A percentile compares a stretch with the other conserved stretches of the same genome.
Evolutionary conservation across 2,888 invertebrate genomes (phyloP).

Genomic region (Aspidiotus destructor): DNA sequence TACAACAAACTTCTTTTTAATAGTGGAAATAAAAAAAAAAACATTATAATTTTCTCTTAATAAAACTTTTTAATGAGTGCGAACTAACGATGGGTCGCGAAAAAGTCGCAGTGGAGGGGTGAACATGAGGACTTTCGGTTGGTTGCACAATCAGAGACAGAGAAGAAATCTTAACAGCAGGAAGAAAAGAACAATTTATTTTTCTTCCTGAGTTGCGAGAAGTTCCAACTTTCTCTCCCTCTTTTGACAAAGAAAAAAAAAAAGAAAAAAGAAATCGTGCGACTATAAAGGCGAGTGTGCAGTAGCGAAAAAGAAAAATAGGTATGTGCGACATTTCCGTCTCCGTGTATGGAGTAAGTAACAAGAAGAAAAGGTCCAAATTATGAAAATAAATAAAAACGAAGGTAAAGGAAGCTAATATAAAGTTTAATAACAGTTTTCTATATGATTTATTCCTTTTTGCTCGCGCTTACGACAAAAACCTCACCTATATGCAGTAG

Average conservation of each 20-base stretch:
- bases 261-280: background rate
- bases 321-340: too few relatives aligned
- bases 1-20: constrained; percentile 31
- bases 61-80: constrained; percentile 32
- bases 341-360: too few relatives aligned
- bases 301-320: background rate
- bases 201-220: constrained; percentile 15
- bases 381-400: constrained; percentile 25
- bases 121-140: background rate
- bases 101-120: background rate
- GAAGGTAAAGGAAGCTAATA: constrained; percentile 12
- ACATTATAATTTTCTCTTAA: constrained; percentile 28
- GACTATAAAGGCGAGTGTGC: constrained; percentile 14
- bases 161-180: constrained; percentile 4
- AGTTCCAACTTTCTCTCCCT: too few relatives aligned
- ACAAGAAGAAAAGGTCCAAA: constrained; percentile 19
- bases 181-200: constrained; percentile 27
- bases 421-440: constrained; percentile 29
- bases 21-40: constrained; percentile 26
- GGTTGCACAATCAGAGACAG: constrained; percentile 8
- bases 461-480: too few relatives aligned
- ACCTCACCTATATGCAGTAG: too few relatives aligned
- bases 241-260: too few relatives aligned
- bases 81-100: constrained; percentile 26
- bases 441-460: constrained; percentile 16